Base-by-base conservation (phyloP, 2,888 invertebrate genomes). In the Sesia apiformis region DNA sequence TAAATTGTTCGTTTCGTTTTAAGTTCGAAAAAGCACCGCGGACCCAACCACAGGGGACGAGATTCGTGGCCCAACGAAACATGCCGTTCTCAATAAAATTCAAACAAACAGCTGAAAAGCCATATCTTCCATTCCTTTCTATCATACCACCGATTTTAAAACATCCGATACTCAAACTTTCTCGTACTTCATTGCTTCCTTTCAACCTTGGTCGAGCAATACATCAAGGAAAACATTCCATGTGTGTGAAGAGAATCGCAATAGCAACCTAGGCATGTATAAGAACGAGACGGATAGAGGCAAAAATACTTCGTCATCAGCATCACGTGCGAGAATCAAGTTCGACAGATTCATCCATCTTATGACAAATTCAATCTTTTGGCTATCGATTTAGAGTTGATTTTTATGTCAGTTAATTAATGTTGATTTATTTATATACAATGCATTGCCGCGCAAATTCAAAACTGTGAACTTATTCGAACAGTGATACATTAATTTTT, bases 31-130 rank as follows among this genome's bases (percentile, higher is more conserved):
- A 71, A 74, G 8, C 46, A 56, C 55, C 43, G 53, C 57, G 46
- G 53, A 67, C 69, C 69, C 72, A 77, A 73, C 70, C 72, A 69
- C 63, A 72, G 72, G 70, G 73, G 65, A 79, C 84, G 71, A 79
- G 84, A 72, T 72, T 73, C 81, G 75, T 69, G 70, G 70, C 73
- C 74, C 74, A 51, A 75, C 72, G 76, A 79, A 74, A 84, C 84
- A 81, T 77, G 79, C 65, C 55, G 57, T 49, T 55, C 56, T 54
- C 53, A 49, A 52, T 49, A 53, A 54, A 53, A 46, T 46, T 46
- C 46, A 46, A 46, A 46, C 4, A 23, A 23, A 46, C 23, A 46
- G 8, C 46, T 60, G 61, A 59, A 63, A 68, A 62, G 67, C 63
- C 64, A 65, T 65, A 66, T 70, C 76, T 68, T 69, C 66, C 72